Conservation (phyloP, 2,113 vertebrate genomes). For the Clarias macrocephalus region DNA sequence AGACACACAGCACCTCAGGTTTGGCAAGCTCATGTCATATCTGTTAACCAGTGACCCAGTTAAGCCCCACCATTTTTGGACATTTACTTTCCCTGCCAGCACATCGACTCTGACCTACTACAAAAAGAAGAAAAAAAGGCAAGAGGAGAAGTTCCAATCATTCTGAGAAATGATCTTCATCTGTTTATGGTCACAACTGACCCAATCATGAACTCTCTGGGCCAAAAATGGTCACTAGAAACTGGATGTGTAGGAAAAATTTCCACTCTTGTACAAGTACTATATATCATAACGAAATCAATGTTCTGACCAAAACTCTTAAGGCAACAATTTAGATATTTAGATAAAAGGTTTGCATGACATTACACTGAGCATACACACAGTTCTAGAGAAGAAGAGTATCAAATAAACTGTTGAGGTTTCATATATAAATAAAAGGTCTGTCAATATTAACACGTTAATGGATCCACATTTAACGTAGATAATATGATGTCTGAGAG, state of each 20-base stretch:
- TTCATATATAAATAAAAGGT: no score
- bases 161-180: slow-evolving; percentile 63
- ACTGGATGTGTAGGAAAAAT: slow-evolving; percentile 71
- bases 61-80: slow-evolving; percentile 52
- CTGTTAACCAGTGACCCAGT: background rate
- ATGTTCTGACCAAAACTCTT: background rate
- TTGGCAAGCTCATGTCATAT: background rate
- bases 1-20: background rate
- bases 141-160: slow-evolving; percentile 36
- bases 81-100: slow-evolving; percentile 57
- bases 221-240: slow-evolving; percentile 65
- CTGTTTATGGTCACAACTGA: slow-evolving; percentile 73
- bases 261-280: slow-evolving; percentile 65
- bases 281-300: background rate
- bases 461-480: no score
- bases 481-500: no score
- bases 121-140: slow-evolving; percentile 42
- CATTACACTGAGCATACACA: background rate
- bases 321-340: slow-evolving; percentile 16
- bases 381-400: background rate
- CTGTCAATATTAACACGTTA: no score
- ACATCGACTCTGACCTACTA: slow-evolving; percentile 44
- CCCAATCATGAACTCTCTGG: slow-evolving; percentile 63
- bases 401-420: background rate
- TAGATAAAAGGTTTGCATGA: background rate